Conservation (phyloP, 2,797 vertebrate genomes). For the Emydoidea blandingii region DNA sequence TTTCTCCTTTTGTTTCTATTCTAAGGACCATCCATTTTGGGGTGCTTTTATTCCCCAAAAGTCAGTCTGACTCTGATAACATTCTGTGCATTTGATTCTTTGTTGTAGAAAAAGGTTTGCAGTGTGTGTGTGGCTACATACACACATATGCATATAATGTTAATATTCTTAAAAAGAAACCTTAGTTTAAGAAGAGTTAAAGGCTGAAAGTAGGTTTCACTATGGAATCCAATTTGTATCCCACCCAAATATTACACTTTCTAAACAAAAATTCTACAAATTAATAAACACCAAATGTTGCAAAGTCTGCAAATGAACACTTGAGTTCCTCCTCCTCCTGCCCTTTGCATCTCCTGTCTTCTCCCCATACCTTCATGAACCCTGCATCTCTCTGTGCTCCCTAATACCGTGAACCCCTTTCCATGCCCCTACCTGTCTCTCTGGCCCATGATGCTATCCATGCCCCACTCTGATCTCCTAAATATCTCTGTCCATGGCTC, state of each 20-base stretch:
- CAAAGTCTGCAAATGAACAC: not conserved
- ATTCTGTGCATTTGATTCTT: conserved; percentile 12
- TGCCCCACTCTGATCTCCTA: not conserved
- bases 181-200: not conserved
- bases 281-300: not conserved
- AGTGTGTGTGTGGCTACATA: fast-evolving
- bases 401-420: not conserved
- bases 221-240: not conserved
- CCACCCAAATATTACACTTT: not conserved
- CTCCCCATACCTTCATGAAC: not conserved
- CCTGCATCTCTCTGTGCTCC: not conserved
- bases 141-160: not conserved
- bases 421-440: not conserved
- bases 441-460: not conserved
- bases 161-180: not conserved
- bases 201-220: not conserved
- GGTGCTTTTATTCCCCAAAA: conserved; percentile 57
- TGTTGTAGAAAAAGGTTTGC: not conserved
- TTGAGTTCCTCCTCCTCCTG: not conserved
- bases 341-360: not conserved
- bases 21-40: conserved; percentile 60
- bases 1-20: conserved; percentile 74
- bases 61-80: conserved; percentile 37
- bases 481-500: not conserved
- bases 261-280: not conserved